A percentile compares a stretch with the other conserved stretches of the same genome.
Evolutionary conservation across 2,888 invertebrate species (phyloP).

Genomic region (Chrysopilus asiliformis): DNA sequence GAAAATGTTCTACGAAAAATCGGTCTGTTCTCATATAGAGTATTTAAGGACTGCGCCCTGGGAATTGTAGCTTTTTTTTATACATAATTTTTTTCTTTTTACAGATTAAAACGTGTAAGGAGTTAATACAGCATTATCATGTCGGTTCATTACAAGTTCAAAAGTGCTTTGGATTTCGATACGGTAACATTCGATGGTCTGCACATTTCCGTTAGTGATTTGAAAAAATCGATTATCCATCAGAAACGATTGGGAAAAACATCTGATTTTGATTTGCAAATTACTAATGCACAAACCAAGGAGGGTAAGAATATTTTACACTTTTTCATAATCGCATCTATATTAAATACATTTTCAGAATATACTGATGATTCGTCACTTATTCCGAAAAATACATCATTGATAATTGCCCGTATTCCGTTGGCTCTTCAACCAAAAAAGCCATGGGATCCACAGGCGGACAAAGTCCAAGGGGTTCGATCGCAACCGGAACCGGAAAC

Average conservation of each 20-base stretch:
- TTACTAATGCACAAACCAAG: slow-evolving; percentile 93
- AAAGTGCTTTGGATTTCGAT: slow-evolving; percentile 90
- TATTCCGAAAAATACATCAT: slow-evolving; percentile 94
- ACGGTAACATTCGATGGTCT: slow-evolving; percentile 95
- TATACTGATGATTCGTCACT: slow-evolving; percentile 82
- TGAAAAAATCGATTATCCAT: slow-evolving; percentile 88
- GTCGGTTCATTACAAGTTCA: slow-evolving; percentile 98
- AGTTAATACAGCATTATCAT: slow-evolving; percentile 38
- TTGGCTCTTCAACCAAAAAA: slow-evolving; percentile 65
- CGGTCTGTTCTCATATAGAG: no score
- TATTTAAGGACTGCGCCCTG: no score
- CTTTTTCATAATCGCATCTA: slow-evolving; percentile 3
- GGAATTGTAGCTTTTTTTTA: no score
- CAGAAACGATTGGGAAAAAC: slow-evolving; percentile 91
- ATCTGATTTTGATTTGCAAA: slow-evolving; percentile 89
- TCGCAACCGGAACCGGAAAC: slow-evolving; percentile 37
- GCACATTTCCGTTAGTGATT: slow-evolving; percentile 87
- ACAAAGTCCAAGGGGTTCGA: slow-evolving; percentile 22
- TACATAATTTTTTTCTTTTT: no score
- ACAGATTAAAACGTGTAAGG: slow-evolving; percentile 5
- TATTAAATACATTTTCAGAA: slow-evolving; percentile 43
- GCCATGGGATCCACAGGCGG: slow-evolving; percentile 48
- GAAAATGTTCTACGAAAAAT: no score
- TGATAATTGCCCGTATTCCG: slow-evolving; percentile 88
- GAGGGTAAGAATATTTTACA: slow-evolving; percentile 67